Conservation (phyloP, 2,797 vertebrate species). For the Perodicticus potto region DNA sequence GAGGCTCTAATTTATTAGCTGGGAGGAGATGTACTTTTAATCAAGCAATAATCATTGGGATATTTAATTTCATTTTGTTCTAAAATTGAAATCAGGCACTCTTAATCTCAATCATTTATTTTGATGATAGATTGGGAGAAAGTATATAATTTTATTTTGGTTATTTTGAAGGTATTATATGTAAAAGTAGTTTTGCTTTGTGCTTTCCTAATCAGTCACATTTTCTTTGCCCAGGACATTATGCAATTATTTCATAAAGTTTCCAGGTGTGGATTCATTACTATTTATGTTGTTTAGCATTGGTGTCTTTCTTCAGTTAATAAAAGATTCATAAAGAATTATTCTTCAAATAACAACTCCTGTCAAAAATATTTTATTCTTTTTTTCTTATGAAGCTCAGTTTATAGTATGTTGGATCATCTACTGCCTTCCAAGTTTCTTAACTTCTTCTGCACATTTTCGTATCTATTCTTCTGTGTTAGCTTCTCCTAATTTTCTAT, state of each 20-base stretch:
- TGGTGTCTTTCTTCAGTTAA: neutral
- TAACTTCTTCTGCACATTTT: neutral
- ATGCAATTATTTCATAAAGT: neutral
- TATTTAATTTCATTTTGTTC: neutral
- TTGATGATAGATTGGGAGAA: neutral
- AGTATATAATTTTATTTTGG: neutral
- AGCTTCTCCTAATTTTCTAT: neutral
- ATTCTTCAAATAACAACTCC: neutral
- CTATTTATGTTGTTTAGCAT: neutral
- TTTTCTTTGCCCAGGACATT: neutral
- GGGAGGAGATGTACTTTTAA: neutral
- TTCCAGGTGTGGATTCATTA: neutral
- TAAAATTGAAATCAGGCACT: neutral
- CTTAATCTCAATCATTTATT: neutral
- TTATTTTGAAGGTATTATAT: neutral
- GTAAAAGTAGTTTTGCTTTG: neutral
- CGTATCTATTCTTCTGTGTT: neutral
- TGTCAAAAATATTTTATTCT: neutral
- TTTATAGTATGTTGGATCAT: neutral
- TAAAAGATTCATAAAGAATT: slow-evolving; percentile 1
- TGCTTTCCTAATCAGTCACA: neutral
- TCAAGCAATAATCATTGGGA: neutral
- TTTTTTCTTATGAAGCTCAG: neutral
- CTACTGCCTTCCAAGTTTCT: neutral
- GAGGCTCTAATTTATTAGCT: neutral